Conservation (phyloP, 2,113 vertebrate species). For the Ptilorrhoa leucosticta region DNA sequence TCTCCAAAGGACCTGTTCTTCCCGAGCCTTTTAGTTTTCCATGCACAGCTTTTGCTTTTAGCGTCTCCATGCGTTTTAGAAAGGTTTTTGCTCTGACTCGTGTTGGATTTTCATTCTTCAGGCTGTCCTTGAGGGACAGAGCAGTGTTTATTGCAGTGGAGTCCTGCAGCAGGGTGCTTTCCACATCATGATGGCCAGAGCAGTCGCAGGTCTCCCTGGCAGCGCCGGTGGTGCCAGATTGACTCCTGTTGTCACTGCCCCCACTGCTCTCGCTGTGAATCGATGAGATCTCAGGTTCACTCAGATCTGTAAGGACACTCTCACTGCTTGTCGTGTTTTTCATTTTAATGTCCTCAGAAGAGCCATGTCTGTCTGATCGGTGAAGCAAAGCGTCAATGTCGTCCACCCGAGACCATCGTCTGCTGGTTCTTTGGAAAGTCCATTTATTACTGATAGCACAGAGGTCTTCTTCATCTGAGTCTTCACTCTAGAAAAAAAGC, state of each 20-base stretch:
- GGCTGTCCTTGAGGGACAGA: slow-evolving; percentile 70
- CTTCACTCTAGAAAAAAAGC: slow-evolving; percentile 81
- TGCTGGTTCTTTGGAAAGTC: slow-evolving; percentile 95
- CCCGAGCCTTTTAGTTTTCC: slow-evolving; percentile 75
- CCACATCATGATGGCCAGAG: slow-evolving; percentile 70
- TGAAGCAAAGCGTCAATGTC: slow-evolving; percentile 77
- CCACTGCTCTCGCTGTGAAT: slow-evolving; percentile 90
- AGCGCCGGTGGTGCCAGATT: slow-evolving; percentile 10
- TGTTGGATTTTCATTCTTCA: slow-evolving; percentile 82
- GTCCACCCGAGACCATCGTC: slow-evolving; percentile 92
- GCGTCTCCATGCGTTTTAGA: slow-evolving; percentile 88
- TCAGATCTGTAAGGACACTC: slow-evolving; percentile 92
- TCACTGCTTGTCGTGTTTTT: slow-evolving; percentile 90
- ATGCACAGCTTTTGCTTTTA: slow-evolving; percentile 83
- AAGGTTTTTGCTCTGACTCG: slow-evolving; percentile 88
- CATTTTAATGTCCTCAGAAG: slow-evolving; percentile 75
- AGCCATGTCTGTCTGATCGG: slow-evolving; percentile 66
- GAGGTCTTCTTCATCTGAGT: slow-evolving; percentile 94
- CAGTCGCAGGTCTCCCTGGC: slow-evolving; percentile 75
- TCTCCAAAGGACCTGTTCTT: slow-evolving; percentile 74
- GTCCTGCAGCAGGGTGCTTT: slow-evolving; percentile 77
- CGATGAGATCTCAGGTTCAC: slow-evolving; percentile 90
- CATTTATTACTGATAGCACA: slow-evolving; percentile 95
- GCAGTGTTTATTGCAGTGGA: slow-evolving; percentile 54
- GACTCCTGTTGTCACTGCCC: slow-evolving; percentile 73